Percentiles rank a stretch among this genome's conserved stretches.
phyloP scores from a whole-genome alignment of 2,113 vertebrate species.

The Tichodroma muraria region DNA sequence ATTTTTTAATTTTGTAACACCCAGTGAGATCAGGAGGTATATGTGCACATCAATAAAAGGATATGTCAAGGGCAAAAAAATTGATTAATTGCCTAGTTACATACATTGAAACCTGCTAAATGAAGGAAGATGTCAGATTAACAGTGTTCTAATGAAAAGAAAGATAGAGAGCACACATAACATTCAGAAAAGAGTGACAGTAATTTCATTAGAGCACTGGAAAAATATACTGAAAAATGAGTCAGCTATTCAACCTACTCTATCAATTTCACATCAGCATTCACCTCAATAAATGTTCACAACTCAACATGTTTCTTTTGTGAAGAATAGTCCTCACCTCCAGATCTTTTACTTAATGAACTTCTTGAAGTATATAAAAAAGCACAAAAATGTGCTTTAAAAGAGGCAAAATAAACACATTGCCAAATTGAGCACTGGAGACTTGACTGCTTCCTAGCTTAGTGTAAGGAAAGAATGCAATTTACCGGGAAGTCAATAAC shows the following conservation, averaged over 20 bases:
- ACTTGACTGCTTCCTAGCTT: neutral
- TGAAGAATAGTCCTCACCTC: neutral
- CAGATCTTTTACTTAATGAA: neutral
- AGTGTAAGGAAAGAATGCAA: neutral
- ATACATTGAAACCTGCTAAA: neutral
- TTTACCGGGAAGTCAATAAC: neutral
- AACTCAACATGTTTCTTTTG: neutral
- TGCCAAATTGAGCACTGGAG: neutral
- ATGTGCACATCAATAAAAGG: neutral
- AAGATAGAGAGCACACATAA: neutral
- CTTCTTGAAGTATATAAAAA: neutral
- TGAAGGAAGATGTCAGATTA: neutral
- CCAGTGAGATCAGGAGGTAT: neutral
- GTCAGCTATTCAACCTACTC: neutral
- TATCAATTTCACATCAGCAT: neutral
- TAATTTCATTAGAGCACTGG: neutral
- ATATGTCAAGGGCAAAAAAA: neutral
- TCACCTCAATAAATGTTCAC: constrained; percentile 18
- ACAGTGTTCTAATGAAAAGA: neutral
- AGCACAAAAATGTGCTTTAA: neutral
- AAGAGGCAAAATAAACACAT: neutral
- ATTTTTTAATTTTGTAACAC: neutral
- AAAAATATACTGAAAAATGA: neutral
- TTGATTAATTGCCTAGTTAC: neutral
- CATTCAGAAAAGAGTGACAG: neutral